Conservation (phyloP, 2,888 invertebrate species). For the Leucophenga montana region DNA sequence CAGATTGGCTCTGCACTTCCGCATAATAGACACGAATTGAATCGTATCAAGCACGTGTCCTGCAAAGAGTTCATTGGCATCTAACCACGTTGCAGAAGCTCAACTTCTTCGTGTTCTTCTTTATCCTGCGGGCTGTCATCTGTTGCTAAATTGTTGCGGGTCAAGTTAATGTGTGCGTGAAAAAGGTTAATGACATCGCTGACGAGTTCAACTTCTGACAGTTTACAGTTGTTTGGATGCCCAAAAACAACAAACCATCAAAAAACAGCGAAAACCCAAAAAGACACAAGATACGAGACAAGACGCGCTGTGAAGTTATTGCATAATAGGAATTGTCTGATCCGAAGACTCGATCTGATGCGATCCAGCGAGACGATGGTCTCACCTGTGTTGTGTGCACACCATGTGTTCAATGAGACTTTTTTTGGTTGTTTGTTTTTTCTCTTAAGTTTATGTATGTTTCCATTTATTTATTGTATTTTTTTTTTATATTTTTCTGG, state of each 20-base stretch:
- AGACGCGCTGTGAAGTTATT: neutral
- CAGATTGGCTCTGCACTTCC: neutral
- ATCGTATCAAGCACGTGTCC: slow-evolving; percentile 8
- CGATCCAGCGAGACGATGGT: neutral
- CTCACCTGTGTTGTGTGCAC: slow-evolving; percentile 43
- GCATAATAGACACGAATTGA: neutral
- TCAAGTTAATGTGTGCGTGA: slow-evolving; percentile 57
- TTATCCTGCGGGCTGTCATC: slow-evolving; percentile 51
- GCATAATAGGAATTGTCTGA: slow-evolving; percentile 23
- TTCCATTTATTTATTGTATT: slow-evolving; percentile 31
- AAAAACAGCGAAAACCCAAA: neutral
- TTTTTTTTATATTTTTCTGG: slow-evolving; percentile 44
- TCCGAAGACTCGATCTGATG: slow-evolving; percentile 18
- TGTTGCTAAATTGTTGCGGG: slow-evolving; percentile 43
- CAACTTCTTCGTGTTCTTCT: slow-evolving; percentile 28
- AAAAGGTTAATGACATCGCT: slow-evolving; percentile 61
- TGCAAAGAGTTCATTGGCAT: slow-evolving; percentile 32
- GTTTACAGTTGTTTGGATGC: slow-evolving; percentile 64
- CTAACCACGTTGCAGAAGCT: slow-evolving; percentile 38
- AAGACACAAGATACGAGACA: neutral
- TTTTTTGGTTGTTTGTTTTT: slow-evolving; percentile 17
- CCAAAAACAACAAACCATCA: slow-evolving; percentile 1
- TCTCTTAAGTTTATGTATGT: slow-evolving; percentile 12
- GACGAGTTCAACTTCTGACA: slow-evolving; percentile 31
- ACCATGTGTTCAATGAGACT: slow-evolving; percentile 42